Evolutionary conservation across 1,140 invertebrate genomes (phyloP).

Genomic region (Argopecten irradians): DNA sequence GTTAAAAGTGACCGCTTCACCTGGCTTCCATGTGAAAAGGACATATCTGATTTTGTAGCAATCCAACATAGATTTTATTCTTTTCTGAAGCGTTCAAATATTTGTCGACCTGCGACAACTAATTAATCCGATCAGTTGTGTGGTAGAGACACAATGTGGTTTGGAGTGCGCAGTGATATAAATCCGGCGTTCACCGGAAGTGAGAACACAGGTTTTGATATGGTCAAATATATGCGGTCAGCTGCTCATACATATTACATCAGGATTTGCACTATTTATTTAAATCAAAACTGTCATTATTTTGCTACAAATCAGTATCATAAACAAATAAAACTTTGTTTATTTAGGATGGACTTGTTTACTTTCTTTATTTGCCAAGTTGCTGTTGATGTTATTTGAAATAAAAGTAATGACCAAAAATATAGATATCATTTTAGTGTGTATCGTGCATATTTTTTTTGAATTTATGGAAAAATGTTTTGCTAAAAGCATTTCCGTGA

Average conservation of each 20-base stretch:
- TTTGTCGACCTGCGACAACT: slow-evolving; percentile 14
- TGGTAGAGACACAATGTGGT: not conserved
- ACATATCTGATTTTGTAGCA: not conserved
- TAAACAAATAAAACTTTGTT: not conserved
- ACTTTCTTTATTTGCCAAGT: not conserved
- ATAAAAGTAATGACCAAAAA: not conserved
- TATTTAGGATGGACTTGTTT: not conserved
- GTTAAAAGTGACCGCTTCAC: slow-evolving; percentile 9
- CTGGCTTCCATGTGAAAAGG: not conserved
- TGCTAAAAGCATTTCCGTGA: too few relatives aligned
- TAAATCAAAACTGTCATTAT: not conserved
- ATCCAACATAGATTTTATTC: slow-evolving; percentile 5
- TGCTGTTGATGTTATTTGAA: not conserved
- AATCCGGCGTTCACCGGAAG: not conserved
- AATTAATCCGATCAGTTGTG: slow-evolving; percentile 15
- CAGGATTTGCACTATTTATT: not conserved
- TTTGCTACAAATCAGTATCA: not conserved
- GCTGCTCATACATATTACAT: not conserved
- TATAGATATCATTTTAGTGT: not conserved
- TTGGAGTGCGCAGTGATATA: slow-evolving; percentile 9
- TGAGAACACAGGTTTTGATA: slow-evolving; percentile 16
- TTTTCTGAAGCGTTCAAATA: not conserved
- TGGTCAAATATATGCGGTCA: slow-evolving; percentile 14
- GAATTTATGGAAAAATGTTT: too few relatives aligned
- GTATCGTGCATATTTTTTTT: too few relatives aligned